These are phyloP conservation scores for Zaprionus lineosus DNA, from an alignment of 2,888 invertebrate genomes.

Conservation along the genomic window DNA sequence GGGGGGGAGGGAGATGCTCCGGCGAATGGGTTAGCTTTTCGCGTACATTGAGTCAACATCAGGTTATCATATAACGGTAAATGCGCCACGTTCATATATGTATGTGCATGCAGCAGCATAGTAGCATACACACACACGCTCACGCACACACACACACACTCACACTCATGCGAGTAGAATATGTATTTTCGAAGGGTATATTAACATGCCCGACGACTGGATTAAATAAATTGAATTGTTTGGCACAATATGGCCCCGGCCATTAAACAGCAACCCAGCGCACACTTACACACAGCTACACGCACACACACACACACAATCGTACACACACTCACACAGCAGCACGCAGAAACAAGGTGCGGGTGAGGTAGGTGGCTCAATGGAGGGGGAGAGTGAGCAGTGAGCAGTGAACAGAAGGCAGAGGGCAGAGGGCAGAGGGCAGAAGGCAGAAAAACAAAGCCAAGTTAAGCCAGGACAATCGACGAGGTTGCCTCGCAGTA, in stretches of 20 bases:
- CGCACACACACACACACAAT: slow-evolving; percentile 1
- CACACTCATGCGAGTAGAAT: not conserved
- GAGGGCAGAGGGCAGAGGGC: no score
- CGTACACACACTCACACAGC: not conserved
- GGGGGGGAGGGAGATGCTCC: no score
- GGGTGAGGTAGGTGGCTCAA: not conserved
- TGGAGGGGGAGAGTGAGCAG: not conserved
- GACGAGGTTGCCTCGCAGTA: slow-evolving; percentile 23
- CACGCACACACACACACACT: not conserved
- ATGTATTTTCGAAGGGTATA: slow-evolving; percentile 27
- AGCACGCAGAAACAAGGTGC: not conserved
- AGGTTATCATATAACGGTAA: slow-evolving; percentile 6
- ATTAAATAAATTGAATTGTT: slow-evolving; percentile 76
- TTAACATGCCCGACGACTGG: slow-evolving; percentile 56
- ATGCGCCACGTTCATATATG: not conserved
- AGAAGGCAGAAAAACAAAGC: slow-evolving; percentile 48
- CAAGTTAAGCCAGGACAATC: slow-evolving; percentile 59
- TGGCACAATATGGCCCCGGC: slow-evolving; percentile 45
- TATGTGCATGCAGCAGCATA: not conserved
- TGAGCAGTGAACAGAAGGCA: no score
- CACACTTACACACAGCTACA: slow-evolving; percentile 4
- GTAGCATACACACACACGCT: not conserved
- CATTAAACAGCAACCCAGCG: slow-evolving; percentile 43
- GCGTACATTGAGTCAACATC: slow-evolving; percentile 15
- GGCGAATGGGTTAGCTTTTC: slow-evolving; percentile 26